phyloP scores from a whole-genome alignment of 2,113 vertebrate species.

The Arvicanthis niloticus region DNA sequence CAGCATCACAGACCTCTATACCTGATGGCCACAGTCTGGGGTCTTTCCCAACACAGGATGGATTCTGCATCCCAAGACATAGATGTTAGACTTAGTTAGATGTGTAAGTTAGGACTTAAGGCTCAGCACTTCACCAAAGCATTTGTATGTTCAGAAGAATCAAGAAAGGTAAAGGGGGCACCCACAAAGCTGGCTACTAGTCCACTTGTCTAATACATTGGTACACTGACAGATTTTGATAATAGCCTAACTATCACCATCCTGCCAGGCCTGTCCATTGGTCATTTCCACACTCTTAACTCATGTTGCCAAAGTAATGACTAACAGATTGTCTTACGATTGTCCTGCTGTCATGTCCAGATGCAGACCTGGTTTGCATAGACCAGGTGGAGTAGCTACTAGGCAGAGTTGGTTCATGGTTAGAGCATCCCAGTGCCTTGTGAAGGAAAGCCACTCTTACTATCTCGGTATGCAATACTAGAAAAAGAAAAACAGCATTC shows the following conservation, averaged over 20 bases:
- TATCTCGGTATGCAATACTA: neutral
- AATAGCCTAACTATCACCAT: neutral
- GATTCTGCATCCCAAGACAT: neutral
- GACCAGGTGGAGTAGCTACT: neutral
- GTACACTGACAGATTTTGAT: rapidly evolving
- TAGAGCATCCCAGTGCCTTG: neutral
- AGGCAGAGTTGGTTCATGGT: neutral
- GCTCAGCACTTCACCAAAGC: neutral
- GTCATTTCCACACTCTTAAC: neutral
- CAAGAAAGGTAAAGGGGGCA: slow-evolving; percentile 20
- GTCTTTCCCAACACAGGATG: neutral
- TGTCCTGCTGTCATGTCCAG: neutral
- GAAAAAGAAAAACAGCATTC: too few relatives aligned
- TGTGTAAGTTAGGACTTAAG: neutral
- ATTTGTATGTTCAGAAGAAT: neutral
- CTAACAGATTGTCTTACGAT: rapidly evolving
- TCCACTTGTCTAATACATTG: neutral
- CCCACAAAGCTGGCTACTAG: neutral
- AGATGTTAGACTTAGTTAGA: too few relatives aligned
- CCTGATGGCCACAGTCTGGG: neutral
- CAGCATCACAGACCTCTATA: neutral
- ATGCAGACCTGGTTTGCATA: neutral
- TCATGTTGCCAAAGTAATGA: slow-evolving; percentile 58
- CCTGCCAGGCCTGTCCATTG: neutral
- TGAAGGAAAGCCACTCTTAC: neutral